These are phyloP conservation scores for Cyprinodon variegatus DNA, from an alignment of 2,113 vertebrate species.

Conservation along the genomic window DNA sequence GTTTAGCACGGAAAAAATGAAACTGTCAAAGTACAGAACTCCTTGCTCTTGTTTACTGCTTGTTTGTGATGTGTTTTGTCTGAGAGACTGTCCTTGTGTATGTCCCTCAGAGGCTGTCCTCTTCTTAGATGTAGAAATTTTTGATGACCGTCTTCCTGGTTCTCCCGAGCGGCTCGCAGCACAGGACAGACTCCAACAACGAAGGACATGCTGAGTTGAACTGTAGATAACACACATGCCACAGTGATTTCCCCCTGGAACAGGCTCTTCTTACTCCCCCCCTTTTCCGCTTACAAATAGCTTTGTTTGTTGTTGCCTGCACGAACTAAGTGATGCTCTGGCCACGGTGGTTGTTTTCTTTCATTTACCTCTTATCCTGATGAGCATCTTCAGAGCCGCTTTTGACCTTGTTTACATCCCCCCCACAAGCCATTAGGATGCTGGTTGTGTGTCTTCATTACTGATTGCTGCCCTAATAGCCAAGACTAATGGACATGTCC, in stretches of 20 bases:
- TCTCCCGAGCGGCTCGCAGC: constrained; percentile 29
- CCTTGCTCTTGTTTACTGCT: neutral
- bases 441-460: constrained; percentile 59
- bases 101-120: constrained; percentile 43
- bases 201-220: constrained; percentile 45
- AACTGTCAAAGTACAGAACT: neutral
- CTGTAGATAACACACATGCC: constrained; percentile 35
- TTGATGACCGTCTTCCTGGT: constrained; percentile 32
- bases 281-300: constrained; percentile 32
- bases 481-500: constrained; percentile 58
- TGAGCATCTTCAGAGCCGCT: constrained; percentile 30
- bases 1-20: neutral
- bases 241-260: constrained; percentile 48
- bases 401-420: constrained; percentile 66
- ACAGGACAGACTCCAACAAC: constrained; percentile 26
- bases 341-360: constrained; percentile 1
- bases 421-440: constrained; percentile 46
- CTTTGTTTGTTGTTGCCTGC: constrained; percentile 29
- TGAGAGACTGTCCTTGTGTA: constrained; percentile 41
- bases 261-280: constrained; percentile 8
- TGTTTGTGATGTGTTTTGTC: constrained; percentile 5
- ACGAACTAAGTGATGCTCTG: constrained; percentile 18
- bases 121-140: constrained; percentile 47
- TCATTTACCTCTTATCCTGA: constrained; percentile 21
- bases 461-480: constrained; percentile 59